Base-by-base conservation (phyloP, 1,140 invertebrate genomes). In the Papilio xuthus region DNA sequence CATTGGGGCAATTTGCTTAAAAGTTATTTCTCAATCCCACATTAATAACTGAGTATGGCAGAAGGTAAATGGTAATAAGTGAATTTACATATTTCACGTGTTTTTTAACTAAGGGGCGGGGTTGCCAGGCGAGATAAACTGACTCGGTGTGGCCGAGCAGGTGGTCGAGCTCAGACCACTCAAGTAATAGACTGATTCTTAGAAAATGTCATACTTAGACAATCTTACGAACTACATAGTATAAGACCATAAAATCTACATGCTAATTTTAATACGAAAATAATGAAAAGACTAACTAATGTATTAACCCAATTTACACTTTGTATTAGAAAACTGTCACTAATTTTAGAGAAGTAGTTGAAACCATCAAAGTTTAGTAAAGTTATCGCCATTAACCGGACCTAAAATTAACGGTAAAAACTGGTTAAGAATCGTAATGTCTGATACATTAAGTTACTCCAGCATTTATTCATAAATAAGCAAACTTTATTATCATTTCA, bases 1-100 rank as follows among this genome's bases (percentile, higher is more conserved):
- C 26, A 67, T 13, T 26, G 12, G 3, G 18, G 60, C 60, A 28
- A 67, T 32, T 67, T 28, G 60, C 60, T 28, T 28, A 26, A 1
- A 73, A 73, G 71, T 23, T 73, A 73, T 50, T 73, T 73, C 42
- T 50, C 42, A 26, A 75, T 74, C 72, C n/a, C 28, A 72, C 18
- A 72, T 9, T 50, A 44, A 73, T 73, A 20, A 67, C 60, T 28
- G 44, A 73, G 44, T 42, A 73, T 50, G 8, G 47, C 37, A 75
- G 23, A 44, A 75, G 73, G 50, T 42, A 41, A 37, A 56, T 74
- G 37, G n/a, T 53, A 75, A 75, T 56, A 75, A 37, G 28, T 53
- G 28, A 53, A 75, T 75, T 75, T 75, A 56, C 73, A 75, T 75
- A 75, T 56, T 75, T 75, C 73, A 56, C 50, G 50, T 75, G 73